These are phyloP conservation scores for Nesospiza acunhae DNA, from an alignment of 2,113 vertebrate species.

Conservation along the genomic window DNA sequence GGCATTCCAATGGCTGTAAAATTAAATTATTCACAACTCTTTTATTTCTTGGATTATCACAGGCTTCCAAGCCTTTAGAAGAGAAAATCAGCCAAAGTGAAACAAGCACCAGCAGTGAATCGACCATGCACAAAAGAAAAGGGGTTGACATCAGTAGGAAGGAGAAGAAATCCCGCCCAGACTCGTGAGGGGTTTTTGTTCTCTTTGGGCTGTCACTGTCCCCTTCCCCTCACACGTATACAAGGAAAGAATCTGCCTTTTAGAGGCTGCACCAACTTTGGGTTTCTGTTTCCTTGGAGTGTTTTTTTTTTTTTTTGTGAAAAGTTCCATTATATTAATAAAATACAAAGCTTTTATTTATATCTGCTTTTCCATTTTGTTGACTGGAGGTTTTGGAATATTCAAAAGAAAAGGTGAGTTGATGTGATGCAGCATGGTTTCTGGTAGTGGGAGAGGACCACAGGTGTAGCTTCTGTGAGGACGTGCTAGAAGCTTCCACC, in stretches of 20 bases:
- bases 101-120: neutral
- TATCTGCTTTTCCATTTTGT: neutral
- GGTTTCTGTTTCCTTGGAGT: neutral
- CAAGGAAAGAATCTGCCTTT: neutral
- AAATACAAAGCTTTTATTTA: neutral
- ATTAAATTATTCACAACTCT: neutral
- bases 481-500: neutral
- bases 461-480: neutral
- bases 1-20: neutral
- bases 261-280: neutral
- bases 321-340: neutral
- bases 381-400: neutral
- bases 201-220: neutral
- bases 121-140: constrained; percentile 7
- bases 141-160: neutral
- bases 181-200: neutral
- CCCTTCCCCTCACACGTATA: neutral
- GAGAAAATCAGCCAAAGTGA: neutral
- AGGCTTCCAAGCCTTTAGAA: constrained; percentile 6
- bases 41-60: neutral
- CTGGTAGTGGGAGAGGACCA: neutral
- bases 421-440: neutral
- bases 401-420: neutral
- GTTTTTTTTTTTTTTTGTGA: no score
- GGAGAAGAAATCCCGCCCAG: constrained; percentile 19